A percentile compares a stretch with the other conserved stretches of the same genome.
These are phyloP conservation scores for Merluccius polli DNA, from an alignment of 2,797 vertebrate species.

Conservation along the genomic window DNA sequence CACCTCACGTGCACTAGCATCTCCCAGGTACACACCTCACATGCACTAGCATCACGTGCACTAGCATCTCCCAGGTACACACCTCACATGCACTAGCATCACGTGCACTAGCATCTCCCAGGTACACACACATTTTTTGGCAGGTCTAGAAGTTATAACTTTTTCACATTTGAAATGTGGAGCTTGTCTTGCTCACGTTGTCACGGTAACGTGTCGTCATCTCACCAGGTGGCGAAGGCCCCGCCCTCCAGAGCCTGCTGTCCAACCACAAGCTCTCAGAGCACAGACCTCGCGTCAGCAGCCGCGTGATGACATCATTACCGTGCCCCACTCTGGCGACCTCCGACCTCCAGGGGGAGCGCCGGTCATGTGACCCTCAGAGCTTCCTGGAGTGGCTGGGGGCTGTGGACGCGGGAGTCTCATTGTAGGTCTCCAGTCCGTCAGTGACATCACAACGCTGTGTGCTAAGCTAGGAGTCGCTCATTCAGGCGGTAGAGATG, in stretches of 20 bases:
- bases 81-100: no score
- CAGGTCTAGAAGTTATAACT: no score
- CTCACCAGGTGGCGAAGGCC: conserved; percentile 51
- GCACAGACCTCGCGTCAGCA: conserved; percentile 68
- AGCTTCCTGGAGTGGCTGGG: conserved; percentile 89
- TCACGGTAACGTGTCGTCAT: background rate
- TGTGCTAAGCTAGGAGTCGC: background rate
- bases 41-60: no score
- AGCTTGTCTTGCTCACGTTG: background rate
- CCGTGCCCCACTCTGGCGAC: conserved; percentile 71
- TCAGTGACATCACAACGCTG: background rate
- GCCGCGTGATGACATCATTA: conserved; percentile 60
- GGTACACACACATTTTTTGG: no score
- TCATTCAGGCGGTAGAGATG: background rate
- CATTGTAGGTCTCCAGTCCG: conserved; percentile 64
- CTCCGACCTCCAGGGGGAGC: conserved; percentile 49
- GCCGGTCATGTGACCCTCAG: conserved; percentile 67
- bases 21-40: no score
- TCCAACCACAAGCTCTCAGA: conserved; percentile 74
- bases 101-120: no score
- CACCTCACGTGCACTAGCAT: no score
- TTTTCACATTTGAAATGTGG: background rate
- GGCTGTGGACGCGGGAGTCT: conserved; percentile 68
- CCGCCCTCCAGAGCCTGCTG: conserved; percentile 73
- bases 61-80: no score